These are phyloP conservation scores for Pyralis farinalis DNA, from an alignment of 2,888 invertebrate species.

Conservation along the genomic window DNA sequence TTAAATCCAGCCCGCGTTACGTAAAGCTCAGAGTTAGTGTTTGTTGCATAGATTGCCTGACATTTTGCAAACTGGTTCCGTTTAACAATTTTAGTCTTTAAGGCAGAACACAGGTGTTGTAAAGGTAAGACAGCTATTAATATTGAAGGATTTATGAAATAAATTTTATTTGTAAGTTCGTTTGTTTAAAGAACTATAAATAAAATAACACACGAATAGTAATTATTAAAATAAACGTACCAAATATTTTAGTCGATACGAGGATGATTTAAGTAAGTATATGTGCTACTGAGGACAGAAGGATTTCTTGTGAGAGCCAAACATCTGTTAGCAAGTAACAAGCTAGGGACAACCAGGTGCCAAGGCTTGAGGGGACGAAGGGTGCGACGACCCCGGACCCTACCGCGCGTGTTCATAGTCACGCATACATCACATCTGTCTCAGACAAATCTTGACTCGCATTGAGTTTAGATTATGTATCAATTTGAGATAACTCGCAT, in stretches of 20 bases:
- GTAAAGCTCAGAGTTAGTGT: constrained; percentile 30
- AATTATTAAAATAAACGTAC: no score
- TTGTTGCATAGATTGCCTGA: constrained; percentile 40
- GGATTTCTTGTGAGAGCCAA: constrained; percentile 45
- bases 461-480: constrained; percentile 28
- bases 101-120: constrained; percentile 33
- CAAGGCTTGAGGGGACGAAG: constrained; percentile 58
- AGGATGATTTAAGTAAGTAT: no score
- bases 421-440: constrained; percentile 46
- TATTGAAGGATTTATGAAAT: constrained; percentile 21
- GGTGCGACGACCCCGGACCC: constrained; percentile 73
- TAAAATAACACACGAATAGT: no score
- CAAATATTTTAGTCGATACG: no score
- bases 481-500: no score
- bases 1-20: constrained; percentile 34
- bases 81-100: constrained; percentile 31
- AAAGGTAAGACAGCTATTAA: constrained; percentile 20
- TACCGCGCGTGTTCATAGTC: constrained; percentile 51
- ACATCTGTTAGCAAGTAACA: constrained; percentile 66
- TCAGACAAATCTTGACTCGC: constrained; percentile 38
- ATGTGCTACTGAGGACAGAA: no score
- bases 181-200: no score
- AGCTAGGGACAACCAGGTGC: constrained; percentile 66
- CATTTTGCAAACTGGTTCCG: constrained; percentile 52
- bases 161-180: no score